Evolutionary conservation across 2,797 vertebrate species (phyloP).

Genomic region (Siniperca scherzeri): DNA sequence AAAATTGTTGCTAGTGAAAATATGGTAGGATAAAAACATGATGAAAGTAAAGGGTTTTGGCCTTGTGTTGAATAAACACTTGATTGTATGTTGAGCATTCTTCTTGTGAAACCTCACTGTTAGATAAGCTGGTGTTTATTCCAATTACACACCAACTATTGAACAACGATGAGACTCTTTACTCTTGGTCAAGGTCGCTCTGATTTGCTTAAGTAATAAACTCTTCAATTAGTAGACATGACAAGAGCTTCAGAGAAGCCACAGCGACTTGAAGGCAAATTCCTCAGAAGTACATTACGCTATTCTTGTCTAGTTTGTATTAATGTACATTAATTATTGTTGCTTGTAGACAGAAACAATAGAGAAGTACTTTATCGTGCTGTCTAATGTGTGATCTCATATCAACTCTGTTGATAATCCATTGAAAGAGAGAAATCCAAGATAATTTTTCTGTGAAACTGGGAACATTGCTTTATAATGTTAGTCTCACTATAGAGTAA

Average conservation of each 20-base stretch:
- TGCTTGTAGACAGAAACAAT: slow-evolving; percentile 41
- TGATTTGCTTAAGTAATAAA: slow-evolving; percentile 70
- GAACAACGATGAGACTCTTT: slow-evolving; percentile 52
- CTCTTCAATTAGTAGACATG: slow-evolving; percentile 55
- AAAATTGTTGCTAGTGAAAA: slow-evolving; percentile 72
- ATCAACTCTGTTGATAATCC: slow-evolving; percentile 31
- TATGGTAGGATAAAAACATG: slow-evolving; percentile 67
- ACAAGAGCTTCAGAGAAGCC: slow-evolving; percentile 59
- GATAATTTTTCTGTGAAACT: neutral
- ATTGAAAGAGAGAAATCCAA: slow-evolving; percentile 5
- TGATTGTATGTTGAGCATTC: slow-evolving; percentile 69
- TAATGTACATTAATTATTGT: slow-evolving; percentile 50
- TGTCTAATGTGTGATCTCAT: slow-evolving; percentile 31
- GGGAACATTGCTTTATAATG: slow-evolving; percentile 12
- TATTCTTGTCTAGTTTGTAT: slow-evolving; percentile 47
- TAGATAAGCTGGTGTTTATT: slow-evolving; percentile 82
- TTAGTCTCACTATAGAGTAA: neutral
- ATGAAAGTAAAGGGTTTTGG: slow-evolving; percentile 73
- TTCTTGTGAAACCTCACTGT: slow-evolving; percentile 61
- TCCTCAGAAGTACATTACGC: slow-evolving; percentile 55
- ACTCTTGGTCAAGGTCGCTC: slow-evolving; percentile 76
- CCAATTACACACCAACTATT: slow-evolving; percentile 75
- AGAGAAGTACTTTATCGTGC: neutral
- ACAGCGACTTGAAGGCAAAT: slow-evolving; percentile 62
- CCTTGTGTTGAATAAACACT: slow-evolving; percentile 79